A percentile compares a stretch with the other conserved stretches of the same genome.
Conservation (phyloP, 2,113 vertebrate genomes). For the Mirounga angustirostris region DNA sequence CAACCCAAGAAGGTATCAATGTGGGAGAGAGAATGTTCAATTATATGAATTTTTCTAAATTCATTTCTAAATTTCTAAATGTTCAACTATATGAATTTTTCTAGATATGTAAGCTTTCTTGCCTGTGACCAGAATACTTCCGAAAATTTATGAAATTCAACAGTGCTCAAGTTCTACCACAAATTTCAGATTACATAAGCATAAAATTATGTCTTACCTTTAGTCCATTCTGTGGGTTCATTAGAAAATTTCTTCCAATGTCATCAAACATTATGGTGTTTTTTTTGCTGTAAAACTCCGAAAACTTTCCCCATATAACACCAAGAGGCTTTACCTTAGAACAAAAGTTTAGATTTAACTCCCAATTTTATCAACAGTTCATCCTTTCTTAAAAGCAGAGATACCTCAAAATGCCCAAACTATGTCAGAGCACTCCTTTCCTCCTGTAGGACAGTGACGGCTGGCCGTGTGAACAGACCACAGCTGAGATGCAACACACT, state of each 20-base stretch:
- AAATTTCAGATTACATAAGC: neutral
- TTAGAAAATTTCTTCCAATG: constrained; percentile 98
- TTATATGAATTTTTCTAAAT: constrained; percentile 27
- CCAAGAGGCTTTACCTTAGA: constrained; percentile 97
- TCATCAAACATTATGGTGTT: constrained; percentile 99
- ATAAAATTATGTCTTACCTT: constrained; percentile 90
- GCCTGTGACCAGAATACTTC: neutral
- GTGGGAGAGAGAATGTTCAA: neutral
- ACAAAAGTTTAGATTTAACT: constrained; percentile 73
- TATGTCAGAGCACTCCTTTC: neutral
- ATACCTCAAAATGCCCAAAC: constrained; percentile 2
- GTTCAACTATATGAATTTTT: constrained; percentile 36
- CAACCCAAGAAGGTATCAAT: neutral
- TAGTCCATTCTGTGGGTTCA: constrained; percentile 99
- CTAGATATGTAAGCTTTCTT: constrained; percentile 35
- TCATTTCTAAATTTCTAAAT: too few relatives aligned
- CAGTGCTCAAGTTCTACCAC: neutral
- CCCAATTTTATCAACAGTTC: neutral
- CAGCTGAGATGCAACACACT: neutral
- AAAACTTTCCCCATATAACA: constrained; percentile 99
- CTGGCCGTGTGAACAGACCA: neutral
- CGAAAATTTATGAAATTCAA: neutral
- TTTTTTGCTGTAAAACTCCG: constrained; percentile 97
- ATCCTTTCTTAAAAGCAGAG: constrained; percentile 19
- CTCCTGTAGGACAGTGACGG: too few relatives aligned